Percentiles rank a stretch among this genome's conserved stretches.
Conservation (phyloP, 2,888 invertebrate genomes). For the Archips xylosteana region DNA sequence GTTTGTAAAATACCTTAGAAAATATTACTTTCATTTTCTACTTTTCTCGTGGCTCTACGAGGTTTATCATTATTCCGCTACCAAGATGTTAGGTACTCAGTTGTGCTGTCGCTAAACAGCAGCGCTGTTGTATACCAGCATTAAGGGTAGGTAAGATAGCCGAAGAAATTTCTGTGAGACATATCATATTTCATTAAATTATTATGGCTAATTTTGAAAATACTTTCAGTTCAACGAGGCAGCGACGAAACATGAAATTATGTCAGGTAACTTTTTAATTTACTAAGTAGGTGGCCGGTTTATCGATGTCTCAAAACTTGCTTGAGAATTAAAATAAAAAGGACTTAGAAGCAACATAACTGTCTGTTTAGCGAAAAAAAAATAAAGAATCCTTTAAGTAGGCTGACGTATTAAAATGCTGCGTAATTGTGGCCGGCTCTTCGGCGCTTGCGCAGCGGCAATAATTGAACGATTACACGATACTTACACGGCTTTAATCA, state of each 20-base stretch:
- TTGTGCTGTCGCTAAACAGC: no score
- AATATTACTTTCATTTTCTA: no score
- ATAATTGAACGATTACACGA: constrained; percentile 60
- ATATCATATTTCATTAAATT: no score
- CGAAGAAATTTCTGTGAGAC: no score
- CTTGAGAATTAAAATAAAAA: constrained; percentile 11
- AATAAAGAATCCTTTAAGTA: constrained; percentile 36
- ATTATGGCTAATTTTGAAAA: no score
- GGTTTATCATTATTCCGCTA: no score
- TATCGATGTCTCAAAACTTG: not conserved
- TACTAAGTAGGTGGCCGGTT: not conserved
- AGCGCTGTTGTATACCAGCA: no score
- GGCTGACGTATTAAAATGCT: constrained; percentile 39
- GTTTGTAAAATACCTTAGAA: no score
- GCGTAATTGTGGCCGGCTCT: constrained; percentile 46
- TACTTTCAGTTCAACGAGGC: no score
- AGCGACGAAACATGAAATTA: not conserved
- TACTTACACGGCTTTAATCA: constrained; percentile 54
- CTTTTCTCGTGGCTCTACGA: no score
- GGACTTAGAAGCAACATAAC: constrained; percentile 16
- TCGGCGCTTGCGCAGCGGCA: constrained; percentile 49
- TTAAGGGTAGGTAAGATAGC: no score
- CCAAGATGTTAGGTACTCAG: no score
- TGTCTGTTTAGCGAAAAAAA: constrained; percentile 34
- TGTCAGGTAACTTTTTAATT: not conserved